Base-by-base conservation (phyloP, 1,140 invertebrate species). In the Himalopsyche phryganea region DNA sequence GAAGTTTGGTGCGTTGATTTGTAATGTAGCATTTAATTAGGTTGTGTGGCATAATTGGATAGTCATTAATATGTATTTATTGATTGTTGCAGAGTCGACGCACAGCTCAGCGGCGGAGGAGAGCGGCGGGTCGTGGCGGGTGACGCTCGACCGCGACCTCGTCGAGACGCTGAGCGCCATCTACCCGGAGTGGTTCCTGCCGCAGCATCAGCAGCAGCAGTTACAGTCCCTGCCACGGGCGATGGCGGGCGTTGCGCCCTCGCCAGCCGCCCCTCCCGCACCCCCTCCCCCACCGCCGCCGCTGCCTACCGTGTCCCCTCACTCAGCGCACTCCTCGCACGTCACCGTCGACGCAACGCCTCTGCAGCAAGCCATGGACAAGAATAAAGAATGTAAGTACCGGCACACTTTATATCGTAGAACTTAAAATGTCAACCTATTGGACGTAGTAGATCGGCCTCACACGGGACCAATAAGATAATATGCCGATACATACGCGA, bases 311-410 rank as follows among this genome's bases (percentile, higher is more conserved):
- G 71, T 68, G 70, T 75, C 70, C 68, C 70, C 60, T 47, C 70
- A 69, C 71, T 74, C 83, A 69, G 78, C 81, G 67, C 90, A 90
- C 47, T 89, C 91, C 66, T 92, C 93, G 50, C 93, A 94, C 75
- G 89, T 90, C 67, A 85, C 93, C 70, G 91, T 97, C 66, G 95
- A 97, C 76, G 92, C 94, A 70, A 92, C 91, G 58, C 94, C 94
- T 7, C 81, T 96, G 60, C 91, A 94, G 67, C 88, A 92, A 67
- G 84, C 89, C 68, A 93, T 96, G 86, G 92, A 95, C 74, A 94
- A 93, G 71, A 96, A 98, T 75, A 97, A 96, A 84, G 93, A 97
- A 87, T 96, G 94, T 98, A 77, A 94, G 90, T 52, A 52, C 38
- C 38, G 4, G 5, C 15, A 35, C n/a, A n/a, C 33, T 35, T 7